Conservation (phyloP, 2,113 vertebrate genomes). For the Rhynchomys soricoides region DNA sequence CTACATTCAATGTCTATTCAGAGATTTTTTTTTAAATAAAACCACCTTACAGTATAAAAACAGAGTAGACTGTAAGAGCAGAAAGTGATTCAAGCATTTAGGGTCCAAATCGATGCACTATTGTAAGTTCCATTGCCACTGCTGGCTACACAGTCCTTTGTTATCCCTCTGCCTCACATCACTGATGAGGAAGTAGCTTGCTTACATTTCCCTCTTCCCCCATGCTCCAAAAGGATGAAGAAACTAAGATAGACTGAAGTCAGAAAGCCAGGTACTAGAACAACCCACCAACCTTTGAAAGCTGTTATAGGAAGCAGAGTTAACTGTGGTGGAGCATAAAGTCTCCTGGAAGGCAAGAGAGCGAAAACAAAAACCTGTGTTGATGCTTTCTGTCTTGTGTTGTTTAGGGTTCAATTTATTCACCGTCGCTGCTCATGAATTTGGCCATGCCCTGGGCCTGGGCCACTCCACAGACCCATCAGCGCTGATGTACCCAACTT, state of each 20-base stretch:
- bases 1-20: not conserved
- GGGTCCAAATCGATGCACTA: not conserved
- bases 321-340: not conserved
- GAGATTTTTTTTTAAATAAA: not conserved
- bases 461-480: conserved; percentile 86
- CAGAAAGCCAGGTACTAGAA: not conserved
- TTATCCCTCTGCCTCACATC: not conserved
- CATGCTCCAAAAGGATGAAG: not conserved
- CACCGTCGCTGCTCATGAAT: conserved; percentile 87
- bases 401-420: conserved; percentile 85
- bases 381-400: conserved; percentile 40
- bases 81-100: too few species aligned
- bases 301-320: not conserved
- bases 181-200: not conserved
- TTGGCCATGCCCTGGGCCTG: conserved; percentile 88
- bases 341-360: not conserved
- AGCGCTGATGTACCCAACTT: conserved; percentile 87
- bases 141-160: not conserved
- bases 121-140: not conserved
- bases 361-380: not conserved
- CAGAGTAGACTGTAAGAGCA: not conserved
- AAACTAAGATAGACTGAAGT: not conserved
- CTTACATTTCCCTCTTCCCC: not conserved
- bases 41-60: not conserved
- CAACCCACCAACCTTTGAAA: not conserved